Evolutionary conservation across 2,797 vertebrate genomes (phyloP).

Genomic region (Iguana delicatissima): DNA sequence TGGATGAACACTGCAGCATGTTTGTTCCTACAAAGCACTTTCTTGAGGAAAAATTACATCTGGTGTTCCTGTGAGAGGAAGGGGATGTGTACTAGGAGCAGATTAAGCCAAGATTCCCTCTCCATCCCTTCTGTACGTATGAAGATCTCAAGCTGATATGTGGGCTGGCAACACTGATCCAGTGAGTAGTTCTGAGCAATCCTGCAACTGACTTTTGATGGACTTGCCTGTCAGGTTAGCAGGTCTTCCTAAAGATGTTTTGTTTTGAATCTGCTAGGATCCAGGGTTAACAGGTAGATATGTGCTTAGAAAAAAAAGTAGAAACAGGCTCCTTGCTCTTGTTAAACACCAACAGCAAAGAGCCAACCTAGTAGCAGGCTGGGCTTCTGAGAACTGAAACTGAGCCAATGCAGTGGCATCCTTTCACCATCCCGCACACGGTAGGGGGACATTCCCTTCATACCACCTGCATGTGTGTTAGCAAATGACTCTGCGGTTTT

Average conservation of each 20-base stretch:
- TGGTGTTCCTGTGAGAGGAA: not conserved
- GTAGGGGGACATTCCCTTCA: not conserved
- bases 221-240: not conserved
- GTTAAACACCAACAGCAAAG: not conserved
- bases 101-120: not conserved
- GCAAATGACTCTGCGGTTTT: slow-evolving; percentile 27
- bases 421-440: not conserved
- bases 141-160: not conserved
- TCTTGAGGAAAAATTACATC: not conserved
- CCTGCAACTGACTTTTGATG: not conserved
- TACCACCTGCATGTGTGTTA: not conserved
- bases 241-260: not conserved
- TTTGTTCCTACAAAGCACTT: not conserved
- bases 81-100: not conserved
- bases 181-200: not conserved
- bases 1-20: not conserved
- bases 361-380: not conserved
- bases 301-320: too few species aligned
- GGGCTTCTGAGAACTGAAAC: not conserved
- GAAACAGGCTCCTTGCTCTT: not conserved
- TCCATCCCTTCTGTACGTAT: not conserved
- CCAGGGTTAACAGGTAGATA: not conserved
- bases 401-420: not conserved
- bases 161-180: too few species aligned
- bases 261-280: not conserved